These are phyloP conservation scores for Diabrotica virgifera DNA, from an alignment of 1,140 invertebrate species.

Conservation along the genomic window DNA sequence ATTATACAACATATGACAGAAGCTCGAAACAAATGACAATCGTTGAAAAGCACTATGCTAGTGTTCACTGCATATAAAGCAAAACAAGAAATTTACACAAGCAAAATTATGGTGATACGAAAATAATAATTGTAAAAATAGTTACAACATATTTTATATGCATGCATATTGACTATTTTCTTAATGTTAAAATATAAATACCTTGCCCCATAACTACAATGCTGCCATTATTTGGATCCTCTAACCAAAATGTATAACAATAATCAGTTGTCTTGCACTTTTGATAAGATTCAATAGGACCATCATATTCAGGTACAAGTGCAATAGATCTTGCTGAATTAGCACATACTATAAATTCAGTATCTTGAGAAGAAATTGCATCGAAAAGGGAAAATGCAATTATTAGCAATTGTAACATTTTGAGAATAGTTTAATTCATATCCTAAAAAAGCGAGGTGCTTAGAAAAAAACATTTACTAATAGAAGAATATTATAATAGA, in stretches of 20 bases:
- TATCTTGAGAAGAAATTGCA: constrained; percentile 4
- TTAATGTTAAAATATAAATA: constrained; percentile 18
- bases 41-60: too few relatives aligned
- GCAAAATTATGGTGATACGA: too few relatives aligned
- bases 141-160: too few relatives aligned
- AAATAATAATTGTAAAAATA: too few relatives aligned
- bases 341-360: constrained; percentile 31
- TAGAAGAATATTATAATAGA: too few relatives aligned
- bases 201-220: constrained; percentile 44
- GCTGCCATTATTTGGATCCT: constrained; percentile 40
- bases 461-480: too few relatives aligned
- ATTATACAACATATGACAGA: too few relatives aligned
- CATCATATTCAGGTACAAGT: constrained; percentile 37
- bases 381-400: not conserved
- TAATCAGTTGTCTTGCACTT: constrained; percentile 37
- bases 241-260: constrained; percentile 45
- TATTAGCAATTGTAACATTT: not conserved
- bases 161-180: too few relatives aligned
- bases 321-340: constrained; percentile 31
- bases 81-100: too few relatives aligned
- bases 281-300: constrained; percentile 11
- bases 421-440: not conserved
- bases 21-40: too few relatives aligned
- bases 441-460: not conserved
- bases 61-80: too few relatives aligned